A percentile compares a stretch with the other conserved stretches of the same genome.
phyloP scores from a whole-genome alignment of 2,797 vertebrate genomes.

The Alosa sapidissima region DNA sequence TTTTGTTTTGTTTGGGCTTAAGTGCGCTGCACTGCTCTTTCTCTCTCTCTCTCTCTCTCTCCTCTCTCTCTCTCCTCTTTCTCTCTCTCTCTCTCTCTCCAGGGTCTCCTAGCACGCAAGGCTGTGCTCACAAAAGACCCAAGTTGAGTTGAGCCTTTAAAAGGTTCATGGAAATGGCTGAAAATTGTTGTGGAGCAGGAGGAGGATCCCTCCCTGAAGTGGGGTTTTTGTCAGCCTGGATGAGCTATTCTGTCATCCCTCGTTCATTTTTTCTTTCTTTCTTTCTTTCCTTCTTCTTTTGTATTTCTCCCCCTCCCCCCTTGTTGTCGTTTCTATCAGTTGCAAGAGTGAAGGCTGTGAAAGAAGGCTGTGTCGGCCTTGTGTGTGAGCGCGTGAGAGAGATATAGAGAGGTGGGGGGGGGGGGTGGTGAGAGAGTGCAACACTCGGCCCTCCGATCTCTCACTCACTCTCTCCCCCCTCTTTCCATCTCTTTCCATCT shows the following conservation, averaged over 20 bases:
- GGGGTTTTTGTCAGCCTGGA: conserved; percentile 29
- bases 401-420: conserved; percentile 34
- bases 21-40: not conserved
- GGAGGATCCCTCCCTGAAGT: conserved; percentile 8
- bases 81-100: not conserved
- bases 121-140: conserved; percentile 6
- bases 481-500: not conserved
- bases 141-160: conserved; percentile 45
- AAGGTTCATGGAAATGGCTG: conserved; percentile 35
- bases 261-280: not conserved
- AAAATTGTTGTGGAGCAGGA: conserved; percentile 29
- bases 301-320: not conserved
- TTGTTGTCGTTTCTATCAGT: not conserved
- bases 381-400: conserved; percentile 36
- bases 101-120: not conserved
- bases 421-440: conserved; percentile 38
- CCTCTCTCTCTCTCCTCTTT: too few species aligned
- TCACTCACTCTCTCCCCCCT: not conserved
- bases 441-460: conserved; percentile 27
- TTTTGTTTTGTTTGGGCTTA: conserved; percentile 42
- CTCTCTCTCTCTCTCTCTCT: too few species aligned
- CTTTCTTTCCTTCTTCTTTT: not conserved
- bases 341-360: conserved; percentile 12
- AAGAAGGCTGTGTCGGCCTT: not conserved
- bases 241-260: conserved; percentile 41